Evolutionary conservation across 1,140 invertebrate genomes (phyloP).

Genomic region (Platyura marginata): DNA sequence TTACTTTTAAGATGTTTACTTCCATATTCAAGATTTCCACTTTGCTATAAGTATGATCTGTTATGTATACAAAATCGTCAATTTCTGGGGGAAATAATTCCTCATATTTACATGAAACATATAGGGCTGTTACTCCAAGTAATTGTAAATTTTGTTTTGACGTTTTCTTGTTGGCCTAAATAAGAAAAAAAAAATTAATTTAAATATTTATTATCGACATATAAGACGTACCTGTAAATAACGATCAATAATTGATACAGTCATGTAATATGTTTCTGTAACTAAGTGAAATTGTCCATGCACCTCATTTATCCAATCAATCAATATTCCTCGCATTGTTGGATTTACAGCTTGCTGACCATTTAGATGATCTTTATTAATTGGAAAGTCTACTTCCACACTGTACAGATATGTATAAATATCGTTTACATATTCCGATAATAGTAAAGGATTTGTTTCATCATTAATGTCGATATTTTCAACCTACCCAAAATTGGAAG

Average conservation of each 20-base stretch:
- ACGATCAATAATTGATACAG: conserved; percentile 75
- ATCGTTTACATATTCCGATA: conserved; percentile 63
- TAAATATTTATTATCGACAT: not conserved
- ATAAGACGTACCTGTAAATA: conserved; percentile 57
- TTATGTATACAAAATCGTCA: conserved; percentile 80
- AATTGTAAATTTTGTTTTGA: conserved; percentile 58
- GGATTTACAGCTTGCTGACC: conserved; percentile 34
- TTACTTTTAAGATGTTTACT: conserved; percentile 43
- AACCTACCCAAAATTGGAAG: conserved; percentile 13
- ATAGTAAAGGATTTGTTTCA: conserved; percentile 49
- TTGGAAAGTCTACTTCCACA: conserved; percentile 39
- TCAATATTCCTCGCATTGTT: conserved; percentile 71
- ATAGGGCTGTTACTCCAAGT: conserved; percentile 78
- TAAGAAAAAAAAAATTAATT: not conserved
- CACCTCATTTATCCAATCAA: conserved; percentile 92
- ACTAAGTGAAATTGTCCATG: conserved; percentile 72
- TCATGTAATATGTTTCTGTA: conserved; percentile 82
- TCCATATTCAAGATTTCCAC: conserved; percentile 74
- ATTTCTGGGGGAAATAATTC: conserved; percentile 84
- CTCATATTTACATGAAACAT: conserved; percentile 89
- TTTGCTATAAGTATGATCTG: conserved; percentile 72
- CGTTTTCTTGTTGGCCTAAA: conserved; percentile 23
- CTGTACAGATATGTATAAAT: conserved; percentile 57
- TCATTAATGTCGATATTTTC: conserved; percentile 56
- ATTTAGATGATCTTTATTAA: conserved; percentile 36